phyloP scores from a whole-genome alignment of 1,140 invertebrate species.

The Drosophila sp. region DNA sequence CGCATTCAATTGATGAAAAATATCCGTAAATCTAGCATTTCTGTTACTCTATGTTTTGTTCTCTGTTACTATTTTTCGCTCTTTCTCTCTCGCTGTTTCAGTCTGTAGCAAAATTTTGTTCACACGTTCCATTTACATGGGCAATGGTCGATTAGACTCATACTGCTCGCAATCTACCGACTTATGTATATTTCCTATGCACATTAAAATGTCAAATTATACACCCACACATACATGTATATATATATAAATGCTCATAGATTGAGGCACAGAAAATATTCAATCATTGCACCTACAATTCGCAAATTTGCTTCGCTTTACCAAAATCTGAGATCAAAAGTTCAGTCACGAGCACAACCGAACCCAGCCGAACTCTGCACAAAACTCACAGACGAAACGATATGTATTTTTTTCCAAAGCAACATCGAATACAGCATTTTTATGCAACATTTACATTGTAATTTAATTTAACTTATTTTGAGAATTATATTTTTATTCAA shows the following conservation, averaged over 20 bases:
- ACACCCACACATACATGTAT: slow-evolving; percentile 44
- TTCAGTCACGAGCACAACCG: slow-evolving; percentile 71
- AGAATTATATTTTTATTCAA: too few relatives aligned
- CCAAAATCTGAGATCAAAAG: slow-evolving; percentile 72
- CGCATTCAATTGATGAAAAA: slow-evolving; percentile 48
- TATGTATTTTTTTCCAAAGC: slow-evolving; percentile 49
- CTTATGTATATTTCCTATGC: slow-evolving; percentile 69
- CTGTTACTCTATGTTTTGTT: neutral
- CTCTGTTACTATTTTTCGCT: too few relatives aligned
- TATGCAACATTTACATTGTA: too few relatives aligned
- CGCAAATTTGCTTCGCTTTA: slow-evolving; percentile 36
- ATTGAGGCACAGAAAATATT: slow-evolving; percentile 45
- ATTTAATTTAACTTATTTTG: too few relatives aligned
- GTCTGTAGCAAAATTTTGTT: slow-evolving; percentile 60
- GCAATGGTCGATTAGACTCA: slow-evolving; percentile 55
- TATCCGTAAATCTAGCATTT: slow-evolving; percentile 57
- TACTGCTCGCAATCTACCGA: slow-evolving; percentile 19
- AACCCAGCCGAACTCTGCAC: slow-evolving; percentile 42
- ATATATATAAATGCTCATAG: slow-evolving; percentile 4
- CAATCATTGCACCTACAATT: slow-evolving; percentile 75
- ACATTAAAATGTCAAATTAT: slow-evolving; percentile 76
- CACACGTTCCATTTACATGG: slow-evolving; percentile 79
- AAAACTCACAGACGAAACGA: slow-evolving; percentile 62
- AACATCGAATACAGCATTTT: slow-evolving; percentile 18
- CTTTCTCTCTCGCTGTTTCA: slow-evolving; percentile 39